Evolutionary conservation across 2,797 vertebrate genomes (phyloP).

Genomic region (Chrosomus eos): DNA sequence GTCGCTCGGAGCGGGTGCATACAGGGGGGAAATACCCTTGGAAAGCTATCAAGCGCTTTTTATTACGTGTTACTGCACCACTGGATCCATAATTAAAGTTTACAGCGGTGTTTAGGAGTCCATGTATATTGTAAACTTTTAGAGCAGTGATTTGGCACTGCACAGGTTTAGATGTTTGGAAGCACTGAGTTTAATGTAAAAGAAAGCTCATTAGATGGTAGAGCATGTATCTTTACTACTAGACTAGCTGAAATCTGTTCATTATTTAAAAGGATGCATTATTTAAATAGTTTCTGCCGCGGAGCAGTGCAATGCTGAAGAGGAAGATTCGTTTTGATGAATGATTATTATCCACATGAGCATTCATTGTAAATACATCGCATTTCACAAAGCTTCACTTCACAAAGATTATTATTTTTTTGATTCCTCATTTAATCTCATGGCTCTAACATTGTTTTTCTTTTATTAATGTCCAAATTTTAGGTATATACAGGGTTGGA

Average conservation of each 20-base stretch:
- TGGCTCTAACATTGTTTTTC: neutral
- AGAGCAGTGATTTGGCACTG: conserved; percentile 25
- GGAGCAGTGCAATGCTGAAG: neutral
- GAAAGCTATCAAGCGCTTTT: conserved; percentile 22
- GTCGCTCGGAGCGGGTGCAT: neutral
- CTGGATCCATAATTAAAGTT: conserved; percentile 32
- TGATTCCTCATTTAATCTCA: neutral
- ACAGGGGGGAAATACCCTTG: neutral
- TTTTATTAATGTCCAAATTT: neutral
- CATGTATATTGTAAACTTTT: conserved; percentile 39
- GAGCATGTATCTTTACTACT: conserved; percentile 37
- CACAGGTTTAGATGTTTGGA: conserved; percentile 28
- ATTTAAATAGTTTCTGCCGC: conserved; percentile 44
- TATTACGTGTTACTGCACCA: conserved; percentile 19
- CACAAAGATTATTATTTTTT: neutral
- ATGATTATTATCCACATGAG: conserved; percentile 16
- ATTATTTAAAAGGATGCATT: conserved; percentile 55
- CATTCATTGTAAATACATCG: conserved; percentile 28
- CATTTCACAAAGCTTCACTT: neutral
- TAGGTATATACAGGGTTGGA: neutral
- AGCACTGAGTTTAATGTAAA: conserved; percentile 23
- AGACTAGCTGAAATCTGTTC: conserved; percentile 49
- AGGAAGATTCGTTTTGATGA: conserved; percentile 24
- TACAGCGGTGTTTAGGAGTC: conserved; percentile 36
- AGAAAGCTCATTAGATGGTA: conserved; percentile 40